Conservation (phyloP, 2,888 invertebrate species). For the Oligia fasciuncula region DNA sequence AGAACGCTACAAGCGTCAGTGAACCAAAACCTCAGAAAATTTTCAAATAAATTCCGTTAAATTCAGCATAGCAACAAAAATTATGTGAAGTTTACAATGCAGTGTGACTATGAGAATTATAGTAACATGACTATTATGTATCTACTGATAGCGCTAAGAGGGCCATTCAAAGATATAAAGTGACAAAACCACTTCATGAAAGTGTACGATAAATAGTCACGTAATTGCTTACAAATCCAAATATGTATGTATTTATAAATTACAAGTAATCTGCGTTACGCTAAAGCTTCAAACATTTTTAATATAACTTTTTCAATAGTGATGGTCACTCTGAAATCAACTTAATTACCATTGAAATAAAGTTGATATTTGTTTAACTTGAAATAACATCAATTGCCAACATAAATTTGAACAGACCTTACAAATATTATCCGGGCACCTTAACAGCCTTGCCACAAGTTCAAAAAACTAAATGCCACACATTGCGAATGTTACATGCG, state of each 20-base stretch:
- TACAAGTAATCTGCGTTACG: not conserved
- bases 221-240: slow-evolving; percentile 14
- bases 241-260: slow-evolving; percentile 5
- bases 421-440: slow-evolving; percentile 2
- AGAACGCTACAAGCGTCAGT: not conserved
- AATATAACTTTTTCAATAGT: no score
- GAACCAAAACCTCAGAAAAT: not conserved
- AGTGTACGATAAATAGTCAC: slow-evolving; percentile 5
- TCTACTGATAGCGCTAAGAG: slow-evolving; percentile 22
- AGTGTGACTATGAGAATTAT: not conserved
- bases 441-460: not conserved
- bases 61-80: slow-evolving; percentile 10
- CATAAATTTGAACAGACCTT: no score
- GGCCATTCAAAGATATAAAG: slow-evolving; percentile 28
- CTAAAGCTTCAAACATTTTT: no score
- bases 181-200: not conserved
- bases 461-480: not conserved
- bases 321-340: no score
- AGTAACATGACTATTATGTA: slow-evolving; percentile 18
- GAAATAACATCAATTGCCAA: no score
- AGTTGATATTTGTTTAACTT: no score
- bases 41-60: not conserved
- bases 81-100: slow-evolving; percentile 1
- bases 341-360: no score
- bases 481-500: not conserved